A percentile compares a stretch with the other conserved stretches of the same genome.
These are phyloP conservation scores for Masnerella sp. DNA, from an alignment of 2,888 invertebrate genomes.

Conservation along the genomic window DNA sequence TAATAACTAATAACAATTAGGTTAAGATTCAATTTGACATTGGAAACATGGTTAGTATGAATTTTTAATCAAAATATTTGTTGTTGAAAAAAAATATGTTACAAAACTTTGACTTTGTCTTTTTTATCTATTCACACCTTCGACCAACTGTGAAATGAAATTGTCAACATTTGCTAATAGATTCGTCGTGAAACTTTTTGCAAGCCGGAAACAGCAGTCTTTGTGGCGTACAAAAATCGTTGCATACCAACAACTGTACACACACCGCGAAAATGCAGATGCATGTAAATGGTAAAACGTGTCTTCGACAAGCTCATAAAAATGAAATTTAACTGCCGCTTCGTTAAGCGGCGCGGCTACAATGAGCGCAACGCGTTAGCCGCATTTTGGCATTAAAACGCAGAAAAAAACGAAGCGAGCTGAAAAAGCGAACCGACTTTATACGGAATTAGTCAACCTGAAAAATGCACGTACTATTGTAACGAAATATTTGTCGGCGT, in stretches of 20 bases:
- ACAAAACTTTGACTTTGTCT: too few species aligned
- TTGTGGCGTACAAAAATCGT: conserved; percentile 28
- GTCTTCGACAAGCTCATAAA: conserved; percentile 58
- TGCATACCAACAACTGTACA: conserved; percentile 40
- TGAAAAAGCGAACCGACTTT: conserved; percentile 16
- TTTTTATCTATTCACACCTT: background rate
- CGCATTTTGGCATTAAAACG: conserved; percentile 26
- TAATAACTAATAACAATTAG: too few species aligned
- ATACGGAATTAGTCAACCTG: conserved; percentile 42
- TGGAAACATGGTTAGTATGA: too few species aligned
- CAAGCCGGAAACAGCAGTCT: conserved; percentile 26
- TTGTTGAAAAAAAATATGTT: too few species aligned
- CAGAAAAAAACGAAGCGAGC: conserved; percentile 1
- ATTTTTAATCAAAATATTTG: too few species aligned
- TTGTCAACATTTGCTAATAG: conserved; percentile 27
- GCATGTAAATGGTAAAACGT: conserved; percentile 47
- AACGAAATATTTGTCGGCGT: conserved; percentile 35
- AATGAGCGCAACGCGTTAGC: conserved; percentile 24
- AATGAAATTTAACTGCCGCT: conserved; percentile 53
- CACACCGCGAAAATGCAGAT: conserved; percentile 47
- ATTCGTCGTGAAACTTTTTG: conserved; percentile 31
- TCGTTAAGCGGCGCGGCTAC: conserved; percentile 33
- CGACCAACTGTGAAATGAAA: conserved; percentile 20
- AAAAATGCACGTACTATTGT: conserved; percentile 24
- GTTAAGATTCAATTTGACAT: too few species aligned